These are phyloP conservation scores for Whitmania pigra DNA, from an alignment of 1,140 invertebrate species.

Conservation along the genomic window DNA sequence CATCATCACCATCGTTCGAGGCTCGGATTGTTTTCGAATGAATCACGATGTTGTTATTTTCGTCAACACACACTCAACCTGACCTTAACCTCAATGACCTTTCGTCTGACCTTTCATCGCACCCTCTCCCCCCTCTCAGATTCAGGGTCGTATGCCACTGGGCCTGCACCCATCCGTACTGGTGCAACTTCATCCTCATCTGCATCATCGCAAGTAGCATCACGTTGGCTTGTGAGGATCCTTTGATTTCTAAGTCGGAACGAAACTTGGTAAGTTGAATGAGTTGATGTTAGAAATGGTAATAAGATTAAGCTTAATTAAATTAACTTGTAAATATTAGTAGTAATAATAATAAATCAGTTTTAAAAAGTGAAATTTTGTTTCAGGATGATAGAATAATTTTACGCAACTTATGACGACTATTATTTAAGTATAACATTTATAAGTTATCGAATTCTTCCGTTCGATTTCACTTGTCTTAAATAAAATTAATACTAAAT, in stretches of 20 bases:
- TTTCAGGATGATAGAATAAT: too few species aligned
- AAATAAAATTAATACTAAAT: too few species aligned
- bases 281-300: background rate
- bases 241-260: conserved; percentile 61
- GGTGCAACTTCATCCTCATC: conserved; percentile 85
- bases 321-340: too few species aligned
- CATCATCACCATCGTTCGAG: too few species aligned
- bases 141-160: conserved; percentile 92
- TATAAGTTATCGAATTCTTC: too few species aligned
- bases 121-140: conserved; percentile 36
- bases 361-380: too few species aligned
- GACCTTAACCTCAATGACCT: background rate
- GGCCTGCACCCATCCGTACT: conserved; percentile 87
- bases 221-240: conserved; percentile 95
- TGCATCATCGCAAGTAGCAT: conserved; percentile 97
- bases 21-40: too few species aligned
- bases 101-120: background rate
- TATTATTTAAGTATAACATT: too few species aligned
- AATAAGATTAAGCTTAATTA: too few species aligned
- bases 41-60: background rate
- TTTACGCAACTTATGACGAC: too few species aligned
- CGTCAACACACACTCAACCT: background rate
- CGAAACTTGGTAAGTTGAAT: conserved; percentile 51
- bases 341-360: too few species aligned
- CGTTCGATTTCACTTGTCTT: too few species aligned